Evolutionary conservation across 2,888 invertebrate species (phyloP), one percentile per base, ranked within the genome.

Genomic region (Erynnis tages): DNA sequence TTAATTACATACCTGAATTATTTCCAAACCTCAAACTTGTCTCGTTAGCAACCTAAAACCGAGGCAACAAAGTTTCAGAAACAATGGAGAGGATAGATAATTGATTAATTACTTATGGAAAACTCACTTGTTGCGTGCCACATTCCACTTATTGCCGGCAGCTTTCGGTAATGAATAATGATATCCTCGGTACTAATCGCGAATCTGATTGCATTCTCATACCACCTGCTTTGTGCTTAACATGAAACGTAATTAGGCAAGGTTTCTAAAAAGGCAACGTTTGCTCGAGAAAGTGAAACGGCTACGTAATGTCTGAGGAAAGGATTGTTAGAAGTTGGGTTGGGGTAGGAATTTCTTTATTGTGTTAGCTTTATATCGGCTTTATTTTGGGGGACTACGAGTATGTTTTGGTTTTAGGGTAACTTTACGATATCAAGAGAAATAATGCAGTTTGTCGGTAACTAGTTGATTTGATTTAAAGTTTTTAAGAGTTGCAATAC

Each of bases 121-220:
- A 19, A 37, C 16, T 43, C 17, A 41, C 27, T 45, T 40, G 58
- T 67, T 65, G 69, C 71, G 66, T 70, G 71, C 50, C 47, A 52
- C 61, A 53, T 54, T 60, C 60, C 62, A 62, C 61, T 67, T 64
- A 61, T 55, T 61, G 54, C 54, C 54, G 55, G 56, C 65, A 65
- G 62, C 61, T 63, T 65, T 67, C 60, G 58, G 63, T 64, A 66
- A 66, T 66, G 59, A 63, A 66, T 65, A 62, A 61, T 63, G 67
- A 53, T 53, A 53, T 52, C 52, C 52, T 52, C 16, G 25, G 58
- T 58, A 58, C 56, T 64, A 62, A 67, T 65, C 59, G 55, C 53
- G 47, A 56, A 44, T 54, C 54, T 59, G 60, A 60, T 60, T 57
- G 53, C 59, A 59, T 60, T 60, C 57, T 58, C 50, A 57, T 59